A percentile compares a stretch with the other conserved stretches of the same genome.
phyloP scores from a whole-genome alignment of 1,140 invertebrate genomes.

The Glossosoma conforme region DNA sequence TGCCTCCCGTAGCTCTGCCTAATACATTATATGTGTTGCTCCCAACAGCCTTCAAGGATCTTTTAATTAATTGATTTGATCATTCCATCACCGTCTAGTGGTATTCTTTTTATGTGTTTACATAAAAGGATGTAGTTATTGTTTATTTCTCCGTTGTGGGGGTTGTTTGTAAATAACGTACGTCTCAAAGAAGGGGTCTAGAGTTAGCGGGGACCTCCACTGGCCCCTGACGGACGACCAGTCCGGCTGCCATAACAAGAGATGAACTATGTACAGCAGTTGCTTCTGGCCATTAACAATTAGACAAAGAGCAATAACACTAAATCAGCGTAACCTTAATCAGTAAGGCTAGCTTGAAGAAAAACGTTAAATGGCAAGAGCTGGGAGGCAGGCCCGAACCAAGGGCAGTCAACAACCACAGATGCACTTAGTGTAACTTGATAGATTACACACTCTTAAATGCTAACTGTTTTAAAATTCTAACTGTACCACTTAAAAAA shows the following conservation, averaged over 20 bases:
- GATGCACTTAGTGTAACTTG: neutral
- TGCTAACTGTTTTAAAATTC: neutral
- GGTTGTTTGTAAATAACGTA: too few relatives aligned
- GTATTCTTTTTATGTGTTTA: too few relatives aligned
- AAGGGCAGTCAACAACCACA: neutral
- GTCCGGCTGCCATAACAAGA: constrained; percentile 29
- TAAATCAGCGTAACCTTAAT: constrained; percentile 32
- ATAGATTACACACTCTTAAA: neutral
- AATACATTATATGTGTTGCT: too few relatives aligned
- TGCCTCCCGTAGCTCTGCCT: too few relatives aligned
- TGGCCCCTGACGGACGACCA: constrained; percentile 27
- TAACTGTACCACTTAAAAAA: too few relatives aligned
- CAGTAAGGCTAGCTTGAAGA: constrained; percentile 24
- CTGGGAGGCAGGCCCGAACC: neutral
- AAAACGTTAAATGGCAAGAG: constrained; percentile 23
- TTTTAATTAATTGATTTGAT: too few relatives aligned
- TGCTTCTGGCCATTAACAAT: constrained; percentile 32
- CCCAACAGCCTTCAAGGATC: too few relatives aligned
- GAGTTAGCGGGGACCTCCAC: constrained; percentile 15
- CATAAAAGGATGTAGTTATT: too few relatives aligned
- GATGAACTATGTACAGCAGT: constrained; percentile 31
- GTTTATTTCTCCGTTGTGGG: too few relatives aligned
- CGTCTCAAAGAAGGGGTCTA: too few relatives aligned
- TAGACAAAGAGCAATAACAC: constrained; percentile 33
- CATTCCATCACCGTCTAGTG: too few relatives aligned